phyloP scores from a whole-genome alignment of 2,113 vertebrate species.

The Oncorhynchus clarkii region DNA sequence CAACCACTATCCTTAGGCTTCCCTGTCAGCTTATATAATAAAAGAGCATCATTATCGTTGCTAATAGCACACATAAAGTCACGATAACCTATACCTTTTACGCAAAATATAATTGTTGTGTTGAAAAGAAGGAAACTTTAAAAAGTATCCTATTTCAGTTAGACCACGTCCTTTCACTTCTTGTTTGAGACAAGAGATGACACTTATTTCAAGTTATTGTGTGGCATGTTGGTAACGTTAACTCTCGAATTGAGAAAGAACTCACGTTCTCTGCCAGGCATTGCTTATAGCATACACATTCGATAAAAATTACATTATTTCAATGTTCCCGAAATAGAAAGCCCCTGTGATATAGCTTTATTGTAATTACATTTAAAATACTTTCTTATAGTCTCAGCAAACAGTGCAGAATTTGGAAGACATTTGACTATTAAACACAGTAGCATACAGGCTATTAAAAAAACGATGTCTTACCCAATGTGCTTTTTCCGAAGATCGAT shows the following conservation, averaged over 20 bases:
- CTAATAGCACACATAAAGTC: no score
- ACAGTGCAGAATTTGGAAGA: background rate
- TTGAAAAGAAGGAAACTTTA: no score
- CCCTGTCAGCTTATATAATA: no score
- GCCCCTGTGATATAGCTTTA: background rate
- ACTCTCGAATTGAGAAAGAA: background rate
- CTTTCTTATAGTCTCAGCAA: no score
- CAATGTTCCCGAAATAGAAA: background rate
- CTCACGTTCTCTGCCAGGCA: background rate
- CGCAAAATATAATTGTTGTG: no score
- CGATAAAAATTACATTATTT: background rate
- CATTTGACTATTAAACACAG: background rate
- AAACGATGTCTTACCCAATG: slow-evolving; percentile 81
- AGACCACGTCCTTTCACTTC: no score
- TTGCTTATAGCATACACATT: background rate
- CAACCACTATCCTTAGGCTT: no score
- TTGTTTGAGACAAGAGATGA: background rate
- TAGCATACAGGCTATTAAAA: background rate
- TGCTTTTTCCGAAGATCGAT: slow-evolving; percentile 82
- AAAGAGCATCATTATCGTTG: no score
- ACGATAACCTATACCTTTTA: no score
- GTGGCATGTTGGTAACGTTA: background rate
- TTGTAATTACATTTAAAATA: background rate
- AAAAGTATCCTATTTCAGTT: no score
- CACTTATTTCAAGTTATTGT: background rate